These are phyloP conservation scores for Scolopax rusticola DNA, from an alignment of 2,797 vertebrate genomes.

Conservation along the genomic window DNA sequence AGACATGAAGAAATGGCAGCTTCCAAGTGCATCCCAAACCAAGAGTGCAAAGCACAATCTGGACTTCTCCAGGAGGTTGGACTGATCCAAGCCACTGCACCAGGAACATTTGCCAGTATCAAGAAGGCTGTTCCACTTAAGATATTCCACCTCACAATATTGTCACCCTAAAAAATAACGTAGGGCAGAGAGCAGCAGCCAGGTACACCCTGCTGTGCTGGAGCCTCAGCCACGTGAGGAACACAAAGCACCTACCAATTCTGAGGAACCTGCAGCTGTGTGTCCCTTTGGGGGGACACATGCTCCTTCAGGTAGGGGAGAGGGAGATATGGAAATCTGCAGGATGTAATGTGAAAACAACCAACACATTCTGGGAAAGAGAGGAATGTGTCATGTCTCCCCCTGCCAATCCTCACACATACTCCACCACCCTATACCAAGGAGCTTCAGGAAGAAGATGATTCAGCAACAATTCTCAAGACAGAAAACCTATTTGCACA, in stretches of 20 bases:
- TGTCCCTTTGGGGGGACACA: not conserved
- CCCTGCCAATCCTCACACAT: not conserved
- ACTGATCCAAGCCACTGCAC: not conserved
- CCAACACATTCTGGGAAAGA: not conserved
- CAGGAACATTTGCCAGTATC: not conserved
- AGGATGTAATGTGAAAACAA: not conserved
- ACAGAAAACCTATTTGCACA: not conserved
- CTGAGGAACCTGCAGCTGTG: not conserved
- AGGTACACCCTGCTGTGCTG: not conserved
- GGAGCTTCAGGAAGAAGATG: not conserved
- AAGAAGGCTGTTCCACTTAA: not conserved
- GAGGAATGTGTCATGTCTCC: fast-evolving
- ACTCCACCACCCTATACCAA: not conserved
- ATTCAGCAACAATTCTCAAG: not conserved
- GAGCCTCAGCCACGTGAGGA: not conserved
- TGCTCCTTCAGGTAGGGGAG: fast-evolving
- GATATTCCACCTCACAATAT: not conserved
- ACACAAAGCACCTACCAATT: not conserved
- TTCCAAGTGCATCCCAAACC: not conserved
- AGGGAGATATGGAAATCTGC: not conserved
- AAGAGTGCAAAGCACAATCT: not conserved
- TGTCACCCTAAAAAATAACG: not conserved
- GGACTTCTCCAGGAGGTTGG: not conserved
- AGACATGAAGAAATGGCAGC: not conserved
- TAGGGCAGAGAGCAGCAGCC: not conserved